phyloP scores from a whole-genome alignment of 64 coral and sea anemone genomes.

The Stylophora pistillata region DNA sequence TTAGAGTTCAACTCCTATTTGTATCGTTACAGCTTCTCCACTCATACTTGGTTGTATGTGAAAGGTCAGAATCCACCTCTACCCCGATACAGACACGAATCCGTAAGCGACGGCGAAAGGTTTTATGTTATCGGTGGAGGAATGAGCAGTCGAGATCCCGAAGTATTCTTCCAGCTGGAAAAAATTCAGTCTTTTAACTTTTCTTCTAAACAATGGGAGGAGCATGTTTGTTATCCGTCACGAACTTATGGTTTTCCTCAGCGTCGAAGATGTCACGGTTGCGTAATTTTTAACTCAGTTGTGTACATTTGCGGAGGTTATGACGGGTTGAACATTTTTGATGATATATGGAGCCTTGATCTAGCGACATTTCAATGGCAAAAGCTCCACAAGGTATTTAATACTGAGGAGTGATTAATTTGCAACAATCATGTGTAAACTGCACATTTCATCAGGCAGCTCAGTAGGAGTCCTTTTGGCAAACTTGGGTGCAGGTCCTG shows the following conservation, averaged over 20 bases:
- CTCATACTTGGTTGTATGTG: conserved; percentile 71
- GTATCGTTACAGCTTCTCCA: conserved; percentile 64
- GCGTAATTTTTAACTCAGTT: conserved; percentile 67
- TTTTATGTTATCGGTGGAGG: conserved; percentile 93
- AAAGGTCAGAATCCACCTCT: conserved; percentile 17
- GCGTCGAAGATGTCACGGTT: conserved; percentile 86
- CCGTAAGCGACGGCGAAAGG: conserved; percentile 54
- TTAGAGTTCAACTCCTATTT: conserved; percentile 76
- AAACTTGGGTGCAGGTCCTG: too few species aligned
- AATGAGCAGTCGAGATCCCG: conserved; percentile 57
- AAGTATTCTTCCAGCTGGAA: conserved; percentile 65
- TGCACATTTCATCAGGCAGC: not conserved
- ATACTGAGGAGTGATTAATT: not conserved
- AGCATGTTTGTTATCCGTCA: conserved; percentile 54
- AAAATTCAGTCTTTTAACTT: conserved; percentile 81
- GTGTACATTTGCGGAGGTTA: conserved; percentile 93
- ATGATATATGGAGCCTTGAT: conserved; percentile 95
- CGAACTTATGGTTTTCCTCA: conserved; percentile 61
- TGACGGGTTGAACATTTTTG: conserved; percentile 75
- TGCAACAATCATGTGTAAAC: not conserved
- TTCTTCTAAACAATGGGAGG: conserved; percentile 61
- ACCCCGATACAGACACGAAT: conserved; percentile 90
- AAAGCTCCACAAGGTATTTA: conserved; percentile 60
- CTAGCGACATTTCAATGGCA: conserved; percentile 76
- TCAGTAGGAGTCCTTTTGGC: not conserved